Evolutionary conservation across 2,113 vertebrate species (phyloP).

Genomic region (Paracanthobrama guichenoti): DNA sequence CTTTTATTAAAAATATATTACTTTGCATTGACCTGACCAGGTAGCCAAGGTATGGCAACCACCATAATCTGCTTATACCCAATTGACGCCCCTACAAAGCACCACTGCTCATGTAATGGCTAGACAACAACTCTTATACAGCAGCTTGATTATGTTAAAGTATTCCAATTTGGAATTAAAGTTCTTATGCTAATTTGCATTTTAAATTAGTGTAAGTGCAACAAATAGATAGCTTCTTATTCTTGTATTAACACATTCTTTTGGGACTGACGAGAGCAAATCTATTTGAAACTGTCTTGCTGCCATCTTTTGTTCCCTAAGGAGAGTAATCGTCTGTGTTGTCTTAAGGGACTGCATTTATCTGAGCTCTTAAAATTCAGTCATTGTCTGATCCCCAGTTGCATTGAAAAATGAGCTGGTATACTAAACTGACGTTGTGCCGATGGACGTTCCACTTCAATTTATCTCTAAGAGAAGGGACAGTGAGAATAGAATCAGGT

Average conservation of each 20-base stretch:
- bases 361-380: conserved; percentile 28
- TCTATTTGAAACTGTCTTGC: not conserved
- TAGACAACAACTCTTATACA: too few relatives aligned
- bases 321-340: not conserved
- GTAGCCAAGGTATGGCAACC: too few relatives aligned
- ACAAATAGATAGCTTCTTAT: not conserved
- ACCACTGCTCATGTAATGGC: too few relatives aligned
- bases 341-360: conserved; percentile 23
- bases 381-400: not conserved
- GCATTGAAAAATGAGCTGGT: conserved; percentile 31
- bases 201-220: not conserved
- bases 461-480: conserved; percentile 32
- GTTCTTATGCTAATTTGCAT: not conserved
- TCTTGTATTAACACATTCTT: not conserved
- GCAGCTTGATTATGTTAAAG: too few relatives aligned
- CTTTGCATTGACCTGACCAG: too few relatives aligned
- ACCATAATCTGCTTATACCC: too few relatives aligned
- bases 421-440: conserved; percentile 9
- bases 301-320: not conserved
- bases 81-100: too few relatives aligned
- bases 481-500: conserved; percentile 14
- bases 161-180: not conserved
- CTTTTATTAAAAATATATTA: too few relatives aligned
- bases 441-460: conserved; percentile 19
- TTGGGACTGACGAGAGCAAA: not conserved